phyloP scores from a whole-genome alignment of 2,888 invertebrate species.

The Amphipyra tragopoginis region DNA sequence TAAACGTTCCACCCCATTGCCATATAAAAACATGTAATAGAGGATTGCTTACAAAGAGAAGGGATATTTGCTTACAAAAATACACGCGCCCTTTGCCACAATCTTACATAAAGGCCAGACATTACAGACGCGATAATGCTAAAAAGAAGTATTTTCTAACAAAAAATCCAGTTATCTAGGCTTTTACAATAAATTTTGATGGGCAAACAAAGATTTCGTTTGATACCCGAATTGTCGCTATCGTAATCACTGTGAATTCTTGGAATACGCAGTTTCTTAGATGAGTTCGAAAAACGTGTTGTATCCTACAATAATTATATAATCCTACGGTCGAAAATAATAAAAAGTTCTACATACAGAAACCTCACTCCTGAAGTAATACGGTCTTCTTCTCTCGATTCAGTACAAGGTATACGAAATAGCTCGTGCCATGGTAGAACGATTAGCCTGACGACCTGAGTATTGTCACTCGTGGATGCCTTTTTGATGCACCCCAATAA shows the following conservation, averaged over 20 bases:
- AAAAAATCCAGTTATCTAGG: not conserved
- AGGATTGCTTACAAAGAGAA: conserved; percentile 19
- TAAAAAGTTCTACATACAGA: not conserved
- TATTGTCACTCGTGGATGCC: no score
- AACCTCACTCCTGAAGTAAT: no score
- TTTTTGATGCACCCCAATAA: no score
- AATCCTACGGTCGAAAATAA: no score
- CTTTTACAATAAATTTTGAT: conserved; percentile 6
- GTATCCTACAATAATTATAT: no score
- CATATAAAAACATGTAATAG: conserved; percentile 35
- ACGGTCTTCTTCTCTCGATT: no score
- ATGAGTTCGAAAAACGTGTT: not conserved
- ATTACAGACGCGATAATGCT: not conserved
- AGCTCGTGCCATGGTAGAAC: no score
- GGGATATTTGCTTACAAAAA: conserved; percentile 28
- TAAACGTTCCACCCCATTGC: conserved; percentile 3
- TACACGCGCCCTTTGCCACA: conserved; percentile 5
- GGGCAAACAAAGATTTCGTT: not conserved
- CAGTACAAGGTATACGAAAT: no score
- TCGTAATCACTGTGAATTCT: not conserved
- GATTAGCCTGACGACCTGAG: no score
- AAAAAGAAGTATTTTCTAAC: not conserved
- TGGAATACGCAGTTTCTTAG: not conserved
- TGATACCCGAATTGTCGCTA: not conserved
- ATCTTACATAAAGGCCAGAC: not conserved